Evolutionary conservation across 2,797 vertebrate species (phyloP).

Genomic region (Arctocebus calabarensis): DNA sequence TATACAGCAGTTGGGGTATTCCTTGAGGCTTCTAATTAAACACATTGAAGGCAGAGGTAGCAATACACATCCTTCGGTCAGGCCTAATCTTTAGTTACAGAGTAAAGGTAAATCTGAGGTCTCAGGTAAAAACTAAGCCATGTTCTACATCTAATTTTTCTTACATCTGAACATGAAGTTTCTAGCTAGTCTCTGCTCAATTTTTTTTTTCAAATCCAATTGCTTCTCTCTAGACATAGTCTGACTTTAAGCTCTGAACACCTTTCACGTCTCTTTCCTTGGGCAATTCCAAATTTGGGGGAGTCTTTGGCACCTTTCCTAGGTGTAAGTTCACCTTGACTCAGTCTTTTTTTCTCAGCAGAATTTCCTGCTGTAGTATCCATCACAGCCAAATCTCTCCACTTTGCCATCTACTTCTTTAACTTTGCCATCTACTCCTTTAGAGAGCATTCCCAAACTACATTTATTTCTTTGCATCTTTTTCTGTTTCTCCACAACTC

Average conservation of each 20-base stretch:
- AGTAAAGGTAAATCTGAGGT: not conserved
- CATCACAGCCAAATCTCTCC: not conserved
- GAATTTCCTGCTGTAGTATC: not conserved
- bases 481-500: conserved; percentile 1
- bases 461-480: not conserved
- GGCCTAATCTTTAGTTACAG: not conserved
- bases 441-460: not conserved
- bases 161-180: not conserved
- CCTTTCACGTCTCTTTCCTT: not conserved
- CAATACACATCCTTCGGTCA: not conserved
- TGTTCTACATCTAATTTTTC: not conserved
- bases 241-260: not conserved
- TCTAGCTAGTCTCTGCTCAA: not conserved
- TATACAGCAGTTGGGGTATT: not conserved
- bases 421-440: not conserved
- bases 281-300: not conserved
- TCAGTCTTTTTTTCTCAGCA: not conserved
- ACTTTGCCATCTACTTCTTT: not conserved
- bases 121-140: not conserved
- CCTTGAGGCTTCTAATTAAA: not conserved
- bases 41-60: not conserved
- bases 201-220: conserved; percentile 12
- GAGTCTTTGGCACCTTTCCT: not conserved
- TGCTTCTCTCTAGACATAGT: not conserved
- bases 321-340: not conserved